These are phyloP conservation scores for Apamea monoglypha DNA, from an alignment of 2,888 invertebrate species.

Conservation along the genomic window DNA sequence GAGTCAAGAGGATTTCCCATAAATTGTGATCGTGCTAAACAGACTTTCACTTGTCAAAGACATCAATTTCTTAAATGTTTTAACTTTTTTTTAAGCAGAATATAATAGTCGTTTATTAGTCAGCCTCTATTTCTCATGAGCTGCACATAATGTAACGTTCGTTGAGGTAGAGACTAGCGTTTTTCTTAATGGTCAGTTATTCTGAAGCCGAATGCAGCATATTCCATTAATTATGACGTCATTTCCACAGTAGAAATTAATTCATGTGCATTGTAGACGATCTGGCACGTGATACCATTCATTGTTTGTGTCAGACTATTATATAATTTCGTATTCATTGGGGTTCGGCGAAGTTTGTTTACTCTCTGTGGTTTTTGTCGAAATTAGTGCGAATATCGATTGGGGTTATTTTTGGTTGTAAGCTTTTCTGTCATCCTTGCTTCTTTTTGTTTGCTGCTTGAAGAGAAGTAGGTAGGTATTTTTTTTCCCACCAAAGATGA, in stretches of 20 bases:
- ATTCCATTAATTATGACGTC: slow-evolving; percentile 35
- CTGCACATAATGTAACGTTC: not conserved
- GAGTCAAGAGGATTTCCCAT: slow-evolving; percentile 3
- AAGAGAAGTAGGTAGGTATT: not conserved
- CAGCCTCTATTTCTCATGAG: not conserved
- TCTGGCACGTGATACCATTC: slow-evolving; percentile 42
- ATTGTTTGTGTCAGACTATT: slow-evolving; percentile 36
- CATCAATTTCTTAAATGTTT: slow-evolving; percentile 1
- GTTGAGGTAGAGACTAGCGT: not conserved
- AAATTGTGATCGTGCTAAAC: slow-evolving; percentile 16
- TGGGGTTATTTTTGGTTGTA: slow-evolving; percentile 3
- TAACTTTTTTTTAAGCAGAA: not conserved
- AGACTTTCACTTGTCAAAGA: not conserved
- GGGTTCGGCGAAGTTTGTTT: slow-evolving; percentile 19
- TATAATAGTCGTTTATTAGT: not conserved
- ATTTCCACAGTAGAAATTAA: slow-evolving; percentile 12
- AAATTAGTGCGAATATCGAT: slow-evolving; percentile 33
- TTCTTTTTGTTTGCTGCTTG: slow-evolving; percentile 1
- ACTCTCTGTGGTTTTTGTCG: slow-evolving; percentile 21
- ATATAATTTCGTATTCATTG: slow-evolving; percentile 21
- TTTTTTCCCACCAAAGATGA: not conserved
- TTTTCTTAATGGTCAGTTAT: slow-evolving; percentile 10
- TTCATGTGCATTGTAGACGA: slow-evolving; percentile 32
- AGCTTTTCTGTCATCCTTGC: slow-evolving; percentile 1
- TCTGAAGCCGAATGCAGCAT: slow-evolving; percentile 2